Conservation (phyloP, 2,113 vertebrate genomes). For the Otus sunia region DNA sequence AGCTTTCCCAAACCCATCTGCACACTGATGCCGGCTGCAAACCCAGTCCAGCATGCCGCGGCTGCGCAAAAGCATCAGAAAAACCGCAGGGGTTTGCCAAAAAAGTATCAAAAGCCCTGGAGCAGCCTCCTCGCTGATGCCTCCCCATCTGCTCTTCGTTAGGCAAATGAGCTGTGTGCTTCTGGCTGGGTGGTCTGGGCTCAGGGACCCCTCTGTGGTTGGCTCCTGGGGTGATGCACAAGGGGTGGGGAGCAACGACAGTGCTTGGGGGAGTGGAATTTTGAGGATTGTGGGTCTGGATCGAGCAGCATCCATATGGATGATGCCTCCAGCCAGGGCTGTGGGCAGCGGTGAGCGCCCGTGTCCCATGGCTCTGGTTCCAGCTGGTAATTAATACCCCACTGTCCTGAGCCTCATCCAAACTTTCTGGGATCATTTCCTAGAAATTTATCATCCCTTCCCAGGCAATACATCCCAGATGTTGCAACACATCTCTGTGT, state of each 20-base stretch:
- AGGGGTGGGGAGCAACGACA: background rate
- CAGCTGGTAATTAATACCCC: background rate
- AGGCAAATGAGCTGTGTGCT: background rate
- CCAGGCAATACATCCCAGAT: background rate
- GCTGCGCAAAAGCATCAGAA: rapidly evolving
- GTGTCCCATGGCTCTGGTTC: rapidly evolving
- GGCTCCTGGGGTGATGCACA: background rate
- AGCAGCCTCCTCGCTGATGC: background rate
- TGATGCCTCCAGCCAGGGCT: background rate
- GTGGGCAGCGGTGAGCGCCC: background rate
- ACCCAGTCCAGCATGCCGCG: rapidly evolving
- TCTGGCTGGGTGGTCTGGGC: background rate
- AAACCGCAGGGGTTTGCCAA: background rate
- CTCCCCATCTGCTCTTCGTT: background rate
- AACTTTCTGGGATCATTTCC: constrained; percentile 18
- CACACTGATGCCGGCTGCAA: rapidly evolving
- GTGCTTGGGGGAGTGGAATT: too few species aligned
- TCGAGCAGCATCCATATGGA: background rate
- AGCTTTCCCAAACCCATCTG: background rate
- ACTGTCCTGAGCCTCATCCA: background rate
- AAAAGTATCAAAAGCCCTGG: background rate
- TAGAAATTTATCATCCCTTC: background rate
- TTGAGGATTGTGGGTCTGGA: background rate
- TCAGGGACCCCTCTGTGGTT: background rate
- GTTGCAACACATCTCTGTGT: background rate